Conservation (phyloP, 2,888 invertebrate genomes). For the Priocnemis perturbator region DNA sequence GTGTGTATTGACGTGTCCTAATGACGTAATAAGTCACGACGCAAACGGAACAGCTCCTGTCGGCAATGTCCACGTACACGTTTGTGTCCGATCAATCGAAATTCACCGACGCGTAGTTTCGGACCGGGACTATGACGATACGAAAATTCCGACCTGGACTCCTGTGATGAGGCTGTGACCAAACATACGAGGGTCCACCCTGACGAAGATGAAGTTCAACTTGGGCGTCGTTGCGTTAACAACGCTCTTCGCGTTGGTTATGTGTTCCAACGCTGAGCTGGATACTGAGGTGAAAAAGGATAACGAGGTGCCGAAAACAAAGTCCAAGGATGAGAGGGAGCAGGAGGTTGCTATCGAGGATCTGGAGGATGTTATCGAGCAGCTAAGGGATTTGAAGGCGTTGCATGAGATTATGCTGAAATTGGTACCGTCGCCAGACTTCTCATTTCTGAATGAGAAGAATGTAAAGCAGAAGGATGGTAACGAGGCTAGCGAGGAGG, state of each 20-base stretch:
- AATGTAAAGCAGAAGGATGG: slow-evolving; percentile 52
- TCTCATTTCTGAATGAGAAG: slow-evolving; percentile 54
- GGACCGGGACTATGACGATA: slow-evolving; percentile 23
- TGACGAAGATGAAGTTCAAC: slow-evolving; percentile 45
- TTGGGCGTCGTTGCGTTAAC: slow-evolving; percentile 45
- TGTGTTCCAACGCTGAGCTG: slow-evolving; percentile 48
- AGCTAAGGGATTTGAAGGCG: slow-evolving; percentile 58
- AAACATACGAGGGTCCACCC: slow-evolving; percentile 13
- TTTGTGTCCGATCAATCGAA: slow-evolving; percentile 41
- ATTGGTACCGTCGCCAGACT: slow-evolving; percentile 52
- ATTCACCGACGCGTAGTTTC: slow-evolving; percentile 4
- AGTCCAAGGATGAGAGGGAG: slow-evolving; percentile 60
- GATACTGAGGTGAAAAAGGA: slow-evolving; percentile 50
- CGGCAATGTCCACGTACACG: slow-evolving; percentile 65
- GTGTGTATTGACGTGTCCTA: slow-evolving; percentile 65
- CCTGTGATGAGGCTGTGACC: slow-evolving; percentile 42
- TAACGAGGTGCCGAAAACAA: slow-evolving; percentile 43
- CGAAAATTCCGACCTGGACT: slow-evolving; percentile 19
- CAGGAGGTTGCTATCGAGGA: slow-evolving; percentile 55
- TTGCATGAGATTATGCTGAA: slow-evolving; percentile 62
- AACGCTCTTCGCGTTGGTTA: slow-evolving; percentile 48
- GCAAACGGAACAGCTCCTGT: slow-evolving; percentile 23
- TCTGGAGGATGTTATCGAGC: slow-evolving; percentile 56
- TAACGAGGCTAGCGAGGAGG: slow-evolving; percentile 32
- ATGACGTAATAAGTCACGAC: slow-evolving; percentile 60